Evolutionary conservation across 2,888 invertebrate genomes (phyloP).

Genomic region (Buathra laborator): DNA sequence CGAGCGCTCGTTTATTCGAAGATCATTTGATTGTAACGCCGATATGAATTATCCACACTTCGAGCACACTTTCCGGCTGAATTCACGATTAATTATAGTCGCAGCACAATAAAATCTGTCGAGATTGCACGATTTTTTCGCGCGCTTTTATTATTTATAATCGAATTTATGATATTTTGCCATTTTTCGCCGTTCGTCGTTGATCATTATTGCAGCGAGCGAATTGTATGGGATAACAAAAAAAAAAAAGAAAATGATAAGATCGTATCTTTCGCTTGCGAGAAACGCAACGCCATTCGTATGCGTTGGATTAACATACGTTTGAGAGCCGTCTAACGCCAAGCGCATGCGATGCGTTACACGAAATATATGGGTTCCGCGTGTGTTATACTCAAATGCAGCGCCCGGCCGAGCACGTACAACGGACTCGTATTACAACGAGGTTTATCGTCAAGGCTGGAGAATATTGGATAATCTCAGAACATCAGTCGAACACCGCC

Average conservation of each 20-base stretch:
- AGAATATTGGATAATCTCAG: constrained; percentile 61
- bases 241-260: neutral
- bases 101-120: neutral
- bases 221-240: neutral
- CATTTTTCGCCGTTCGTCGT: neutral
- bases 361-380: constrained; percentile 13
- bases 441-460: constrained; percentile 56
- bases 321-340: constrained; percentile 4
- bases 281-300: neutral
- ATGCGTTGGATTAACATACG: neutral
- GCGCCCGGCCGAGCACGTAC: constrained; percentile 22
- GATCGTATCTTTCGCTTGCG: neutral
- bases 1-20: constrained; percentile 36
- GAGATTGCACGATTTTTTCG: neutral
- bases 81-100: neutral
- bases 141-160: neutral
- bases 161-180: neutral
- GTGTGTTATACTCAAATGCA: constrained; percentile 12
- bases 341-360: constrained; percentile 33
- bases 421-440: constrained; percentile 45
- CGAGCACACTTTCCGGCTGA: neutral
- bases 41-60: constrained; percentile 1
- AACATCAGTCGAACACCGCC: constrained; percentile 41
- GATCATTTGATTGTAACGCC: constrained; percentile 12
- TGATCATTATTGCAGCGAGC: neutral